Conservation (phyloP, 2,113 vertebrate genomes). For the Oriolus oriolus region DNA sequence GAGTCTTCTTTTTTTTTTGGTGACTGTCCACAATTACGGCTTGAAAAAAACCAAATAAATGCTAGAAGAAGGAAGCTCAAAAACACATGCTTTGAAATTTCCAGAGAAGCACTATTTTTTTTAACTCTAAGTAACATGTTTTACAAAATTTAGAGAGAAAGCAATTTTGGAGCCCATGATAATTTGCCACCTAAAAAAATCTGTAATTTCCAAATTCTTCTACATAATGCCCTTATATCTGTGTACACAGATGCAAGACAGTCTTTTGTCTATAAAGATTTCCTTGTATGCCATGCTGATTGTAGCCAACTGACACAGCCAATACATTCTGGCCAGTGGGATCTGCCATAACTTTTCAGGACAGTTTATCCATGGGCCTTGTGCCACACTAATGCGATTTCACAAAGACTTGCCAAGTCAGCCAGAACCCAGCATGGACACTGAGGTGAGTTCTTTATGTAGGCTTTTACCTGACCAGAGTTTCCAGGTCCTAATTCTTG, state of each 20-base stretch:
- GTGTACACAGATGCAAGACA: background rate
- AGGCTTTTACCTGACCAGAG: background rate
- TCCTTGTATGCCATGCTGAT: background rate
- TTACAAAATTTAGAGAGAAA: background rate
- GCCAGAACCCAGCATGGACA: background rate
- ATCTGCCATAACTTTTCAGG: background rate
- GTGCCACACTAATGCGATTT: background rate
- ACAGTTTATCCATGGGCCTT: background rate
- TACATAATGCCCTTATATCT: background rate
- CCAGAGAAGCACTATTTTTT: background rate
- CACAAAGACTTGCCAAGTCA: background rate
- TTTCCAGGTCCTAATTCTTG: background rate
- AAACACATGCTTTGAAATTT: background rate
- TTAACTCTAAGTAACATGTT: background rate
- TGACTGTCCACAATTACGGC: background rate
- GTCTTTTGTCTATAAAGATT: background rate
- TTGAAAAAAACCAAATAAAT: background rate
- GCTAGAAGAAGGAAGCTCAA: background rate
- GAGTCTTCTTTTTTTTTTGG: background rate
- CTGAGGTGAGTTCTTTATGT: background rate
- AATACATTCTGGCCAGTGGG: background rate
- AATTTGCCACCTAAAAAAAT: background rate
- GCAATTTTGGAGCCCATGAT: background rate
- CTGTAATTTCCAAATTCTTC: background rate
- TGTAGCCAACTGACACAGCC: background rate